A percentile compares a stretch with the other conserved stretches of the same genome.
phyloP scores from a whole-genome alignment of 1,140 invertebrate species.

The Drosophila orena region DNA sequence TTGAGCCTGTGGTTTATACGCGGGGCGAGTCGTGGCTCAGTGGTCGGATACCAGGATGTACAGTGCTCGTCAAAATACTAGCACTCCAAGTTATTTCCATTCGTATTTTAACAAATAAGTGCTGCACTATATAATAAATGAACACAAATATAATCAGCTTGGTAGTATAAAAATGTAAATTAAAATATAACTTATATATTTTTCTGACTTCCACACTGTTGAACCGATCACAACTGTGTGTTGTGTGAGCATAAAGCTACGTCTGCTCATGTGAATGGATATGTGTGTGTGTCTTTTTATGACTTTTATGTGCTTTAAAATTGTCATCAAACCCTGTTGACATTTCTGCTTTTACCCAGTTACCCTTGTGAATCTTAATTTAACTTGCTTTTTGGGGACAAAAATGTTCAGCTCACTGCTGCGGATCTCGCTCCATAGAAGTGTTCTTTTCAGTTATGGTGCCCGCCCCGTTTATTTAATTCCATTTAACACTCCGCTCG shows the following conservation, averaged over 20 bases:
- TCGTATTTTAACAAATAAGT: not conserved
- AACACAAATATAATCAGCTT: no score
- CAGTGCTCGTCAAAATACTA: constrained; percentile 16
- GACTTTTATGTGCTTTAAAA: constrained; percentile 63
- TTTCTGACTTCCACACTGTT: not conserved
- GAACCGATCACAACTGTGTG: not conserved
- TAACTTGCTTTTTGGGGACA: constrained; percentile 35
- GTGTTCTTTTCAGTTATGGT: constrained; percentile 5
- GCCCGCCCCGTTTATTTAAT: constrained; percentile 30
- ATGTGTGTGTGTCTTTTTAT: constrained; percentile 59
- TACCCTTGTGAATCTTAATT: constrained; percentile 56
- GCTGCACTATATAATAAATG: no score
- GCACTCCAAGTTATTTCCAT: not conserved
- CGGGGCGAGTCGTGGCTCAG: constrained; percentile 32
- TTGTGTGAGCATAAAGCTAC: constrained; percentile 8
- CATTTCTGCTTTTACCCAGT: constrained; percentile 35
- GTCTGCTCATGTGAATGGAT: not conserved
- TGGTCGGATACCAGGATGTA: constrained; percentile 35
- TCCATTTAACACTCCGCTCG: constrained; percentile 46
- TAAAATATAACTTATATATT: no score
- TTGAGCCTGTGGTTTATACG: constrained; percentile 71
- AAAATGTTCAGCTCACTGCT: not conserved
- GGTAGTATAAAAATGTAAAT: no score
- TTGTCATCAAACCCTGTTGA: constrained; percentile 56
- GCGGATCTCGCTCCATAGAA: constrained; percentile 1